These are phyloP conservation scores for Lontra canadensis DNA, from an alignment of 2,113 vertebrate genomes.

Conservation along the genomic window DNA sequence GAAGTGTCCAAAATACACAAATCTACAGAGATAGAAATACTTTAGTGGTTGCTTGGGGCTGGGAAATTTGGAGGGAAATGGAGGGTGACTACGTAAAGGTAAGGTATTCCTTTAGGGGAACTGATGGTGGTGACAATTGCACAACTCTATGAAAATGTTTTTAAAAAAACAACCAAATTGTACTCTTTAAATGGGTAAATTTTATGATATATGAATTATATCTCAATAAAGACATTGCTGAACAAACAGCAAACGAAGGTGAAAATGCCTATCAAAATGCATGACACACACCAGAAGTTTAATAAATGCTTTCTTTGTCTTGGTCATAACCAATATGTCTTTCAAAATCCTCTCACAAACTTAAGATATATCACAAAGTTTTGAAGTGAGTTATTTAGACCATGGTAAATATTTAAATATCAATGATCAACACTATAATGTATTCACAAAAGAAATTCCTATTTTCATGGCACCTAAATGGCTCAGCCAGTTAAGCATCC, in stretches of 20 bases:
- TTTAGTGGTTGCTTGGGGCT: background rate
- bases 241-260: background rate
- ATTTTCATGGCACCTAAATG: background rate
- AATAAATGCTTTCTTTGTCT: background rate
- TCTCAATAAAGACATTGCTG: background rate
- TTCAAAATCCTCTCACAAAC: slow-evolving; percentile 23
- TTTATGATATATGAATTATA: slow-evolving; percentile 1
- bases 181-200: background rate
- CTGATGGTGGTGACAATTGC: background rate
- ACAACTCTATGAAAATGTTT: background rate
- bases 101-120: background rate
- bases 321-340: background rate
- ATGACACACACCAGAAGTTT: background rate
- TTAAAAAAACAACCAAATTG: background rate
- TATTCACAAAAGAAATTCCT: background rate
- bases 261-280: background rate
- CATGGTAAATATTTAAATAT: background rate
- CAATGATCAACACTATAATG: background rate
- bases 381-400: background rate
- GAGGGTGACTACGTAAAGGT: background rate
- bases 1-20: background rate
- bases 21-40: background rate
- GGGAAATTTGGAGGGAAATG: background rate
- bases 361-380: background rate
- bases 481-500: background rate